Conservation (phyloP, 2,888 invertebrate genomes). For the Copidosoma aretas region DNA sequence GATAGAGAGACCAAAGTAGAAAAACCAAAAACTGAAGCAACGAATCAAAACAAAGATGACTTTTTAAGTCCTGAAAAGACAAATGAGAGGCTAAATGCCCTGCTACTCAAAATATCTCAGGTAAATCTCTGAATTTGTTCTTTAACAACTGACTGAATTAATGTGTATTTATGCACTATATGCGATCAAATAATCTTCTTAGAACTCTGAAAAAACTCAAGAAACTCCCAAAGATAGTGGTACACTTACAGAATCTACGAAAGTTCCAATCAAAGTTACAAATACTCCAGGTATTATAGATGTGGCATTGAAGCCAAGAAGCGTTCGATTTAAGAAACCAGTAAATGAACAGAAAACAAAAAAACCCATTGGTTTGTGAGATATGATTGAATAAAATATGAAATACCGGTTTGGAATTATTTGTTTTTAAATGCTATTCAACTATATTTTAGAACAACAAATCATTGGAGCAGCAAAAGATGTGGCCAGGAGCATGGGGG, state of each 20-base stretch:
- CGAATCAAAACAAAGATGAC: slow-evolving; percentile 27
- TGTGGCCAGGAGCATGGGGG: slow-evolving; percentile 75
- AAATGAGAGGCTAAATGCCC: slow-evolving; percentile 14
- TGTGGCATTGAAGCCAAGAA: slow-evolving; percentile 41
- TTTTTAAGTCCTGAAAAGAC: neutral
- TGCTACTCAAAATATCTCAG: slow-evolving; percentile 40
- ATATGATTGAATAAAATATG: neutral
- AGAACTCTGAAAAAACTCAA: neutral
- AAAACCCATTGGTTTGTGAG: slow-evolving; percentile 34
- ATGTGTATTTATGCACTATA: neutral
- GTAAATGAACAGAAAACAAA: slow-evolving; percentile 4
- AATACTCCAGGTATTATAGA: slow-evolving; percentile 26
- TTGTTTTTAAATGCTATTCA: neutral
- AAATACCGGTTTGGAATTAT: slow-evolving; percentile 4
- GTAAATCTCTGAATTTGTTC: slow-evolving; percentile 29
- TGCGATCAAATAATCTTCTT: neutral
- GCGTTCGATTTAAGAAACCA: slow-evolving; percentile 16
- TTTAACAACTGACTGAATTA: neutral
- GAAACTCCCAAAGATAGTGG: too few relatives aligned
- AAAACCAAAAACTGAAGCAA: slow-evolving; percentile 6
- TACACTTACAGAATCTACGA: slow-evolving; percentile 9
- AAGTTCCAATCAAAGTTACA: neutral
- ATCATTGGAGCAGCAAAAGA: slow-evolving; percentile 72
- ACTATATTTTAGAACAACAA: slow-evolving; percentile 52
- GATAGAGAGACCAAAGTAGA: slow-evolving; percentile 36